Evolutionary conservation across 2,888 invertebrate genomes (phyloP), one percentile per base, ranked within the genome.

Genomic region (Sphaerophoria taeniata): DNA sequence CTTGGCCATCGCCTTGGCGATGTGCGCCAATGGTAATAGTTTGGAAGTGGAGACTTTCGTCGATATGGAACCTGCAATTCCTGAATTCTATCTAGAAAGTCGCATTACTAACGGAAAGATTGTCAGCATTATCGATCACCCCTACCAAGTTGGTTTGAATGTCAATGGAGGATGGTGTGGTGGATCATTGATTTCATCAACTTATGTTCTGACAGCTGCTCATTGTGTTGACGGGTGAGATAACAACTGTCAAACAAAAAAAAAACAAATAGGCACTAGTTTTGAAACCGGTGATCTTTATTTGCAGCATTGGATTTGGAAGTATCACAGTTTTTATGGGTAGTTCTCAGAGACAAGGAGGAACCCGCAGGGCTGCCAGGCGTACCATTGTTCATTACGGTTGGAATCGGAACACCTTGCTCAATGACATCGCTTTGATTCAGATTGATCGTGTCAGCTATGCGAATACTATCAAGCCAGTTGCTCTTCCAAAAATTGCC

Each of bases 1-100:
- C 31, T 55, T 90, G 87, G 89, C 89, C 70, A 87, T 85, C 55
- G 89, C 88, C 72, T n/a, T 89, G 5, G 87, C 89, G 7, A 60
- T 39, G 36, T 72, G 53, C 33, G 90, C 87, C 72, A 89, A 88
- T 14, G 83, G 87, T 31, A 67, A 89, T 56, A 87, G 78, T 34
- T 53, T 51, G 4, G 71, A 65, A n/a, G 24, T 24, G 24, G 53
- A 0, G 4, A 55, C 65, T 3, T 69, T 56, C 43, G 11, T 58
- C 24, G 65, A 58, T n/a, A 61, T 79, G 24, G 34, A 71, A 14
- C 71, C 71, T 1, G 31, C 36, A 0, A 33, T 71, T 12, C 75
- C 70, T 6, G 12, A 11, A 6, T 71, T 65, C 34, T 11, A 67
- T 4, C 53, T n/a, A 12, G 65, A 78, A 24, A 24, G 31, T 6